A percentile compares a stretch with the other conserved stretches of the same genome.
These are phyloP conservation scores for Dolichoris vasculosae DNA, from an alignment of 1,140 invertebrate genomes.

Conservation along the genomic window DNA sequence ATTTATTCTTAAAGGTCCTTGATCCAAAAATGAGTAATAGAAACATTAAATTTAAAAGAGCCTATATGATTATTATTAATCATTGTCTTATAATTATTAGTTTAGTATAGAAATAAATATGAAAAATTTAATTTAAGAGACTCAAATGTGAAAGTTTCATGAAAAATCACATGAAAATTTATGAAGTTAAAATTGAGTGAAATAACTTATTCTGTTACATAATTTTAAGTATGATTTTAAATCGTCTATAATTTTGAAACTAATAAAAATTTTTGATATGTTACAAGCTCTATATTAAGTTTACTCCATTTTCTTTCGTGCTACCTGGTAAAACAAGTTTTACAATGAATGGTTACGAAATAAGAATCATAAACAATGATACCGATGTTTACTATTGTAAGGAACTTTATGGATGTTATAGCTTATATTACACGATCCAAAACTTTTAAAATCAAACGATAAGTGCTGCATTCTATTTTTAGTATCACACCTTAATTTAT, in stretches of 20 bases:
- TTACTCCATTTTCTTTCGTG: not conserved
- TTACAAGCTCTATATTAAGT: not conserved
- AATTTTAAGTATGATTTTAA: not conserved
- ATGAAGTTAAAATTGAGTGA: not conserved
- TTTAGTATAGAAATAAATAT: not conserved
- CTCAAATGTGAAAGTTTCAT: not conserved
- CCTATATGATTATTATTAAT: not conserved
- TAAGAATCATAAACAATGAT: not conserved
- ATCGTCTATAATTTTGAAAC: not conserved
- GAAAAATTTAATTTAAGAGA: not conserved
- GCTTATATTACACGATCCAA: not conserved
- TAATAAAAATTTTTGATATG: not conserved
- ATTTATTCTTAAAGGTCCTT: not conserved
- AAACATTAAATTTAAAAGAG: not conserved
- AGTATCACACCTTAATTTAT: not conserved
- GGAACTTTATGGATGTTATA: slow-evolving; percentile 2
- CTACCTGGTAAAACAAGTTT: not conserved
- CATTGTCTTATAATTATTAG: not conserved
- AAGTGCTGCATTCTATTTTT: not conserved
- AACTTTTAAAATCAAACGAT: slow-evolving; percentile 3
- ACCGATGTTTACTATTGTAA: slow-evolving; percentile 20
- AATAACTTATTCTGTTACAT: not conserved
- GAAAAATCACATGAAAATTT: not conserved
- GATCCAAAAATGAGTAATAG: not conserved
- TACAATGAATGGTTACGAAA: slow-evolving; percentile 3